Percentiles rank a stretch among this genome's conserved stretches.
These are phyloP conservation scores for Astatotilapia flaviijosephi DNA, from an alignment of 2,113 vertebrate species.

Conservation along the genomic window DNA sequence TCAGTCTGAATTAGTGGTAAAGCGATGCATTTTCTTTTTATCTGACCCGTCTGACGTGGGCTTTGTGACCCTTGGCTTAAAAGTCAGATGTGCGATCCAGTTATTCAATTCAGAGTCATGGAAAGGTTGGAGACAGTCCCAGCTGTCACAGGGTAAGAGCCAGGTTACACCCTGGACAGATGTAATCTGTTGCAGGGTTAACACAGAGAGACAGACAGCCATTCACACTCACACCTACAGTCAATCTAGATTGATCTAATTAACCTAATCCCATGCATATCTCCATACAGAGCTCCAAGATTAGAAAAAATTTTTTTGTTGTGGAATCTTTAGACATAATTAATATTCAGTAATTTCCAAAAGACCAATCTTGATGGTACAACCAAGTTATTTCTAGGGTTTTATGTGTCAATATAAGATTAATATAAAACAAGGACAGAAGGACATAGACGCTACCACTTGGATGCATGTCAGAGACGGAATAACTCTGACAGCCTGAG, in stretches of 20 bases:
- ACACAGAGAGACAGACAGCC: neutral
- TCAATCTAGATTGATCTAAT: neutral
- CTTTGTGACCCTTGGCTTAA: neutral
- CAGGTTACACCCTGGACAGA: neutral
- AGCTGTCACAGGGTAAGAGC: neutral
- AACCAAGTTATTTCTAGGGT: neutral
- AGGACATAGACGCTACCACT: neutral
- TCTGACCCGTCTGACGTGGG: neutral
- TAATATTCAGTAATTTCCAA: neutral
- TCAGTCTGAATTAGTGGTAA: neutral
- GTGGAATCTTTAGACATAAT: neutral
- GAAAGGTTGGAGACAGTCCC: neutral
- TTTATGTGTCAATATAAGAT: neutral
- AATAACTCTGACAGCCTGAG: neutral
- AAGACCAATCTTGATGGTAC: neutral
- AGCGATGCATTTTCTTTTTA: neutral
- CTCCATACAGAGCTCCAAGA: neutral
- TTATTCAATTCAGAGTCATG: neutral
- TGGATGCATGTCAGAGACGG: neutral
- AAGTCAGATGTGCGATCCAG: neutral
- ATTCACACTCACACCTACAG: neutral
- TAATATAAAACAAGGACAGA: neutral
- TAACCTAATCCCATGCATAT: neutral
- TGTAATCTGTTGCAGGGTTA: neutral
- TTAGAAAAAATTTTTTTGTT: neutral